Evolutionary conservation across 1,140 invertebrate species (phyloP), one percentile per base, ranked within the genome.

Genomic region (Tetramorium simillimum): DNA sequence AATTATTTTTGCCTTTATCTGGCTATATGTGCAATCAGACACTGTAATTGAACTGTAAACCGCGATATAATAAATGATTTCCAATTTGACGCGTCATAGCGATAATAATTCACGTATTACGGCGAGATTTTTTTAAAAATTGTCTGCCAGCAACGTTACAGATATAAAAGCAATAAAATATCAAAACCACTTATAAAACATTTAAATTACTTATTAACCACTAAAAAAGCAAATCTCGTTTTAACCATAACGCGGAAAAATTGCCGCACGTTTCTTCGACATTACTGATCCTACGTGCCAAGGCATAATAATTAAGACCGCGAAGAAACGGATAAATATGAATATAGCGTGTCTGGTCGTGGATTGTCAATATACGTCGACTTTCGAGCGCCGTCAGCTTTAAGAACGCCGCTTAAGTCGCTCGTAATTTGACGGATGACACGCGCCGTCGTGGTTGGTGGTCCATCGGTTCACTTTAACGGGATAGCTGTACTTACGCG

Each of bases 381-480:
- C 67, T 84, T 58, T 70, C 49, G 58, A 58, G 21, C 53, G 14
- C 28, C 18, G 63, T 46, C 51, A 28, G 24, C 21, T 78, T 33
- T 24, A 33, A 40, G 49, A 62, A 62, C 37, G 53, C 21, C 46
- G 24, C 69, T 67, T 46, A 67, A 67, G 72, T 70, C 28, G 21
- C 40, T 56, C 82, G 21, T 91, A 88, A 91, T 86, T 90, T 82
- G 81, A 85, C 77, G 58, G 63, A 87, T 58, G 90, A 91, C 90
- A 89, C 87, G 89, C 85, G 89, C 75, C 87, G 16, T 72, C 85
- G 77, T 28, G 49, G 51, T 40, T 49, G 90, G 89, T 92, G 90
- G 91, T 92, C 90, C 78, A 60, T 7, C 60, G 69, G 33, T 69
- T 88, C 60, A 24, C 12, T 60, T 72, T 73, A 80, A 62, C 72